phyloP scores from a whole-genome alignment of 2,113 vertebrate species.

The Lucifuga dentata region DNA sequence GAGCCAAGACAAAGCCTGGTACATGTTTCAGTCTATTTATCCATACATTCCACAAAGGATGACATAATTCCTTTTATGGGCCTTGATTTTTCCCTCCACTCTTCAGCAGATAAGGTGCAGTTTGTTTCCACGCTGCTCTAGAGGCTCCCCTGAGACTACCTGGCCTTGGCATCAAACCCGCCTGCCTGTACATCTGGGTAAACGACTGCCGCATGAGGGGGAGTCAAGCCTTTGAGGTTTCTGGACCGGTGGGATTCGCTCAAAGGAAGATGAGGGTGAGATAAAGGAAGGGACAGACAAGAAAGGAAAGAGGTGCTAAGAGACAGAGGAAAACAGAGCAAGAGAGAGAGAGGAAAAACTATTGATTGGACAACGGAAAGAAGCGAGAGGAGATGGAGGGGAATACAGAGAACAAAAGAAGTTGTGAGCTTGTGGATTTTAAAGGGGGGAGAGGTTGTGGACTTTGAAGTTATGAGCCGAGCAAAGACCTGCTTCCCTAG shows the following conservation, averaged over 20 bases:
- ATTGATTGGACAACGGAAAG: slow-evolving; percentile 64
- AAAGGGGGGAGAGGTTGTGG: slow-evolving; percentile 27
- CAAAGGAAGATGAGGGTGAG: slow-evolving; percentile 18
- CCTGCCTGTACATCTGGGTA: slow-evolving; percentile 19
- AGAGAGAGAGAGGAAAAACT: slow-evolving; percentile 18
- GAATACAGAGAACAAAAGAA: slow-evolving; percentile 60
- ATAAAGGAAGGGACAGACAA: slow-evolving; percentile 1
- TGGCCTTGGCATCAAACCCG: slow-evolving; percentile 60
- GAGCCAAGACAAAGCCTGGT: slow-evolving; percentile 41
- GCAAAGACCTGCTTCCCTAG: slow-evolving; percentile 46
- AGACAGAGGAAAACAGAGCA: slow-evolving; percentile 21
- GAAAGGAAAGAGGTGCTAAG: slow-evolving; percentile 38
- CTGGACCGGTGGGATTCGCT: slow-evolving; percentile 42
- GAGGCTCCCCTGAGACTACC: slow-evolving; percentile 56
- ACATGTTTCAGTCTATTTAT: slow-evolving; percentile 34
- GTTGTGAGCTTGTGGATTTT: slow-evolving; percentile 26
- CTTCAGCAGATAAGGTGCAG: slow-evolving; percentile 30
- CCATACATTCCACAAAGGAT: slow-evolving; percentile 44
- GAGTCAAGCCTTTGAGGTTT: slow-evolving; percentile 61
- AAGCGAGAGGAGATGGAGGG: slow-evolving; percentile 11
- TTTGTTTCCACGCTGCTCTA: slow-evolving; percentile 46
- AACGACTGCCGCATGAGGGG: slow-evolving; percentile 31
- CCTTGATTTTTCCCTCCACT: slow-evolving; percentile 31
- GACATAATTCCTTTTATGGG: slow-evolving; percentile 42
- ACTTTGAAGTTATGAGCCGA: slow-evolving; percentile 64